Percentiles rank a stretch among this genome's conserved stretches.
phyloP scores from a whole-genome alignment of 2,113 vertebrate genomes.

The Pampusana beccarii region DNA sequence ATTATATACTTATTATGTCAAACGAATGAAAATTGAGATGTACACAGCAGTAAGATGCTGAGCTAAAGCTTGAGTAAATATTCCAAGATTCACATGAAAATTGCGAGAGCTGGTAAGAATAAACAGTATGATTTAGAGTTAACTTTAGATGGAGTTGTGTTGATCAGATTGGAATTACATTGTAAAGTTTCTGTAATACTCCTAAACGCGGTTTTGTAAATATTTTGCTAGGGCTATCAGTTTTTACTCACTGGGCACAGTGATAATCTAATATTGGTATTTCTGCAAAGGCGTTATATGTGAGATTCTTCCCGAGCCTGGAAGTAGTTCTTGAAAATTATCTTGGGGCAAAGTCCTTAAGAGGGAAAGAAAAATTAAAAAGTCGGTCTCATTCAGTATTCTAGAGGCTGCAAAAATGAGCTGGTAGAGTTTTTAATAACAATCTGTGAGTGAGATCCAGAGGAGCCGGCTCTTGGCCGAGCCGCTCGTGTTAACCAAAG shows the following conservation, averaged over 20 bases:
- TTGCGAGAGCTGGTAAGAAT: not conserved
- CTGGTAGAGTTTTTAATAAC: constrained; percentile 10
- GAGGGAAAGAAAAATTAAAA: not conserved
- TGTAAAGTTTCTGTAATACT: not conserved
- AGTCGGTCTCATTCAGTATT: not conserved
- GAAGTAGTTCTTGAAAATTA: not conserved
- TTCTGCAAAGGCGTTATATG: not conserved
- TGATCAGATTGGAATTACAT: not conserved
- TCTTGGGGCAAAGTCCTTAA: not conserved
- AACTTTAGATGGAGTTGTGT: not conserved
- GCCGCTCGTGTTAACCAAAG: not conserved
- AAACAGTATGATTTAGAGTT: not conserved
- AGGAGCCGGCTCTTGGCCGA: constrained; percentile 27
- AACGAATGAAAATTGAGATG: not conserved
- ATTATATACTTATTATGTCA: not conserved
- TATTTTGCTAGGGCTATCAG: not conserved
- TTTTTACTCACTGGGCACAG: not conserved
- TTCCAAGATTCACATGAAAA: not conserved
- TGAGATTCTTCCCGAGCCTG: not conserved
- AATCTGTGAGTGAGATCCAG: not conserved
- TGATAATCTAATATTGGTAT: not conserved
- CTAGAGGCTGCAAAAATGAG: not conserved
- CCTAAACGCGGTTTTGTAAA: not conserved
- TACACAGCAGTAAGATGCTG: not conserved
- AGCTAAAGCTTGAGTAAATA: not conserved